These are phyloP conservation scores for Aleadryas rufinucha DNA, from an alignment of 2,113 vertebrate genomes.

Conservation along the genomic window DNA sequence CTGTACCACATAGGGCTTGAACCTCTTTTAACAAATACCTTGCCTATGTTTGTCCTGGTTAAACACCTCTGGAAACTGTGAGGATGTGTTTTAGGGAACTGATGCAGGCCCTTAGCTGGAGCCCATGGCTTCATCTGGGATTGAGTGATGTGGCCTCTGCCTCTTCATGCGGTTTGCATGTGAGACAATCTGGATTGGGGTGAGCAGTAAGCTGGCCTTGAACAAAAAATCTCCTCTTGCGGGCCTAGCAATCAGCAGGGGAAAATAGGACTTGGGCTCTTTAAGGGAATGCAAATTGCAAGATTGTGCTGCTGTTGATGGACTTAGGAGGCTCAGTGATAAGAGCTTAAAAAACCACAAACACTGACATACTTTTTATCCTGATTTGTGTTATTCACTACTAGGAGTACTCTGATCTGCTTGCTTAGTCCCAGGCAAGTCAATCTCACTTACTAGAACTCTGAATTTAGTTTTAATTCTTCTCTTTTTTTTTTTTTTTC, in stretches of 20 bases:
- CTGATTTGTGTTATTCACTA: neutral
- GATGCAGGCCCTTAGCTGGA: neutral
- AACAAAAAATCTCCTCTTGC: neutral
- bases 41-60: neutral
- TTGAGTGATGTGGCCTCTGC: neutral
- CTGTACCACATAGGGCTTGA: neutral
- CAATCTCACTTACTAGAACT: neutral
- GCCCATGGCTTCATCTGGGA: neutral
- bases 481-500: conserved; percentile 10
- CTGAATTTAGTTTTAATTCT: neutral
- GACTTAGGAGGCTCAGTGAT: neutral
- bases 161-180: neutral
- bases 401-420: neutral
- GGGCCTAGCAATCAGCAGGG: neutral
- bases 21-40: neutral
- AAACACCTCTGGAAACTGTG: neutral
- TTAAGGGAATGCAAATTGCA: neutral
- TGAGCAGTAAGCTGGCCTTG: neutral
- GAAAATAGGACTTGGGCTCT: neutral
- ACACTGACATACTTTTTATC: neutral
- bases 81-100: neutral
- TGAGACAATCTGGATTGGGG: neutral
- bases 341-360: neutral
- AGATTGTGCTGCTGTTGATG: neutral
- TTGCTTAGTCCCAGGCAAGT: neutral